Percentiles rank a stretch among this genome's conserved stretches.
Conservation (phyloP, 2,797 vertebrate genomes). For the Limnodromus scolopaceus region DNA sequence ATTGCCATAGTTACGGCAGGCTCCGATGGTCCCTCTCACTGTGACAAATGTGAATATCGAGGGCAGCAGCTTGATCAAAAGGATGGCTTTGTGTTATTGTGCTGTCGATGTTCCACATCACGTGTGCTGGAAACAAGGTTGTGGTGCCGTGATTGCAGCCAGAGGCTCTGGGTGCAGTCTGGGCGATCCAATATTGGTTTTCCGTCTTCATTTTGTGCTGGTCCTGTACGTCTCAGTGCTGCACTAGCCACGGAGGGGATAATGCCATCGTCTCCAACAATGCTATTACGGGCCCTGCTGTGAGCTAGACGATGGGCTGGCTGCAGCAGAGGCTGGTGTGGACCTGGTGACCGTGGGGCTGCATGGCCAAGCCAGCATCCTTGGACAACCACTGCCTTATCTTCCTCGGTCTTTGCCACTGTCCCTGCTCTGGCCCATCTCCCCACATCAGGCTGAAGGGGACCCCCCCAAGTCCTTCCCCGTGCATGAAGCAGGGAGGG, state of each 20-base stretch:
- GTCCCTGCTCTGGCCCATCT: background rate
- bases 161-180: background rate
- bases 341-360: background rate
- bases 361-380: background rate
- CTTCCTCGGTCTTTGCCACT: background rate
- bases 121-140: background rate
- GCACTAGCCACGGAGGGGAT: accelerated
- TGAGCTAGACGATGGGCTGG: accelerated
- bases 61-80: background rate
- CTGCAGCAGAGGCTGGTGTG: background rate
- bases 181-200: background rate
- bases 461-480: accelerated
- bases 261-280: background rate
- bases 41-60: accelerated
- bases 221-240: background rate
- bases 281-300: background rate
- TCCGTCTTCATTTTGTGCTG: background rate
- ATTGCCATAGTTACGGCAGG: background rate
- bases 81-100: background rate
- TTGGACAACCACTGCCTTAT: background rate
- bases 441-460: background rate
- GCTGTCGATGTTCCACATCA: background rate
- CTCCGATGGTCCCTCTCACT: background rate
- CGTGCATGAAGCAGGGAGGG: background rate
- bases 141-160: background rate